phyloP scores from a whole-genome alignment of 2,113 vertebrate genomes.

The rat (Rattus norvegicus) region DNA sequence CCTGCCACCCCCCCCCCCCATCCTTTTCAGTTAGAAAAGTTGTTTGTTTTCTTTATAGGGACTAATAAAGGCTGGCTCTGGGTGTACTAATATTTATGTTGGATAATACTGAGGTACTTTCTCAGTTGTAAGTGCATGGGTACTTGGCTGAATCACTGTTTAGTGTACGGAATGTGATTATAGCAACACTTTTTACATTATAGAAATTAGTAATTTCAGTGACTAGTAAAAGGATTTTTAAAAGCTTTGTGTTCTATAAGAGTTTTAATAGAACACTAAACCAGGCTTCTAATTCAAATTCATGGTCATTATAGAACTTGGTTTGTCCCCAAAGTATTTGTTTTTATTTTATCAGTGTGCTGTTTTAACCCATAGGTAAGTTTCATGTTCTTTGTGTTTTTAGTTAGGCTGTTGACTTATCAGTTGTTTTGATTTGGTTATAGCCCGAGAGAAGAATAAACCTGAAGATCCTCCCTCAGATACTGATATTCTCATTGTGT shows the following conservation, averaged over 20 bases:
- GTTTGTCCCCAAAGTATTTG: conserved; percentile 11
- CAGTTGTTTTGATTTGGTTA: conserved; percentile 59
- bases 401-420: conserved; percentile 36
- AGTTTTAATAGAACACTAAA: conserved; percentile 14
- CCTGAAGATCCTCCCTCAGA: conserved; percentile 76
- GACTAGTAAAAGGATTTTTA: not conserved
- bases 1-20: not conserved
- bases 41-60: not conserved
- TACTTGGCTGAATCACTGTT: conserved; percentile 37
- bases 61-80: conserved; percentile 56
- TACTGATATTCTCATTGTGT: conserved; percentile 91
- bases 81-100: conserved; percentile 55
- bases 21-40: conserved; percentile 23
- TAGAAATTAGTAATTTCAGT: conserved; percentile 33
- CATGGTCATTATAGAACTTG: not conserved
- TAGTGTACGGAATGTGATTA: conserved; percentile 6
- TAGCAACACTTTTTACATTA: conserved; percentile 45
- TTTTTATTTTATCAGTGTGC: conserved; percentile 37
- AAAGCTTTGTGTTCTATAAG: not conserved
- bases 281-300: conserved; percentile 22
- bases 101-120: not conserved
- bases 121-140: conserved; percentile 42
- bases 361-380: conserved; percentile 39
- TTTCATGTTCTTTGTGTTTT: conserved; percentile 36
- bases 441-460: conserved; percentile 80